Evolutionary conservation across 2,888 invertebrate genomes (phyloP).

Genomic region (Drosophila putrida): DNA sequence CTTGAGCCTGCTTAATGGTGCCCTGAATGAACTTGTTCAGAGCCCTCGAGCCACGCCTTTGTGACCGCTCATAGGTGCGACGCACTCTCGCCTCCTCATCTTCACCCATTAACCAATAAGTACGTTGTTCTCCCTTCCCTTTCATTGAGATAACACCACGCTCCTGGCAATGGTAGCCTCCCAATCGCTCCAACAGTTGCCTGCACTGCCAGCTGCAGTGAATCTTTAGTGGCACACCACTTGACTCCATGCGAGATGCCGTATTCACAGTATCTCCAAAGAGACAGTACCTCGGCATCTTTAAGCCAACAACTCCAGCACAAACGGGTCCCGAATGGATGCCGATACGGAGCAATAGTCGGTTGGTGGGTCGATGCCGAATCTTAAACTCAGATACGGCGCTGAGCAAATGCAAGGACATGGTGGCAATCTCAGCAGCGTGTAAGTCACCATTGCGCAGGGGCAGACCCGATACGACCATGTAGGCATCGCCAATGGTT

Average conservation of each 20-base stretch:
- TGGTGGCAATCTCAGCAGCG: slow-evolving; percentile 96
- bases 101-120: slow-evolving; percentile 94
- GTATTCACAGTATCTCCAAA: slow-evolving; percentile 98
- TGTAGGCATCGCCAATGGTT: slow-evolving; percentile 96
- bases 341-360: slow-evolving; percentile 94
- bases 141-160: slow-evolving; percentile 93
- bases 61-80: slow-evolving; percentile 87
- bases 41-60: slow-evolving; percentile 85
- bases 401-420: slow-evolving; percentile 94
- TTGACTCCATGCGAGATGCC: slow-evolving; percentile 94
- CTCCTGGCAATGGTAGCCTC: slow-evolving; percentile 90
- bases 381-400: slow-evolving; percentile 95
- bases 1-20: slow-evolving; percentile 81
- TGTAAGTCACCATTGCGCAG: slow-evolving; percentile 95
- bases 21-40: slow-evolving; percentile 85
- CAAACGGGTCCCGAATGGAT: slow-evolving; percentile 97
- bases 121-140: slow-evolving; percentile 93
- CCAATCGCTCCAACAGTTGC: slow-evolving; percentile 89
- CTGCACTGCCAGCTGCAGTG: slow-evolving; percentile 93
- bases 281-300: slow-evolving; percentile 97
- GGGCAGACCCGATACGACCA: slow-evolving; percentile 96
- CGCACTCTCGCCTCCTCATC: slow-evolving; percentile 87
- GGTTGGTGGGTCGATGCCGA: slow-evolving; percentile 93
- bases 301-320: slow-evolving; percentile 95
- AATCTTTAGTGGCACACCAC: slow-evolving; percentile 92